Evolutionary conservation across 2,888 invertebrate species (phyloP).

Genomic region (Scrobipalpa atriplicella): DNA sequence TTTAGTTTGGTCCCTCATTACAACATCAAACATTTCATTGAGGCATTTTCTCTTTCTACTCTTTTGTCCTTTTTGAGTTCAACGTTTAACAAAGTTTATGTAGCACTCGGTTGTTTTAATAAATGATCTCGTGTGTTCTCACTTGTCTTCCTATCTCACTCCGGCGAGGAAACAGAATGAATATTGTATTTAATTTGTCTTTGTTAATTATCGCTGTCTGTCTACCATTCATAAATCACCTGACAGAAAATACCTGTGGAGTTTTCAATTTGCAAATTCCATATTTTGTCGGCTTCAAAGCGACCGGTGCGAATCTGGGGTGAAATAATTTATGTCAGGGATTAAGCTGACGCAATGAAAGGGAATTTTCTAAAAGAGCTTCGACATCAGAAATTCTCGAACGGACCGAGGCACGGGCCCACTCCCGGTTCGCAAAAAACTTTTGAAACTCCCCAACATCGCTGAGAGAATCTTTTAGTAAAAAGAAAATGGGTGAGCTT

Average conservation of each 20-base stretch:
- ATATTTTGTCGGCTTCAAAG: constrained; percentile 45
- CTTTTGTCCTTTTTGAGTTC: too few species aligned
- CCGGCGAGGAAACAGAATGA: too few species aligned
- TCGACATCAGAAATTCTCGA: constrained; percentile 44
- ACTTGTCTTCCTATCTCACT: too few species aligned
- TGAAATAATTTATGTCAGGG: constrained; percentile 53
- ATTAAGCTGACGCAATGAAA: constrained; percentile 52
- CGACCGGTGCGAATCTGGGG: constrained; percentile 40
- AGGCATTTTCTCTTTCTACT: too few species aligned
- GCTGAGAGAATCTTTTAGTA: constrained; percentile 1
- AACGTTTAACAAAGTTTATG: too few species aligned
- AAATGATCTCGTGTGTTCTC: too few species aligned
- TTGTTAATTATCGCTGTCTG: background rate
- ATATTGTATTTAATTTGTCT: background rate
- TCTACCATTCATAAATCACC: constrained; percentile 19
- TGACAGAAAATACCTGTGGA: constrained; percentile 26
- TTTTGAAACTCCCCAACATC: constrained; percentile 7
- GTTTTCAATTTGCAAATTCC: constrained; percentile 35
- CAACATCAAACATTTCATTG: too few species aligned
- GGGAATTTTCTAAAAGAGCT: constrained; percentile 47
- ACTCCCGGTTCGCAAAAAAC: constrained; percentile 5
- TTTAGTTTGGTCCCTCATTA: too few species aligned
- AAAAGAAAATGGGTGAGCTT: constrained; percentile 1
- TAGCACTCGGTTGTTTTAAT: too few species aligned
- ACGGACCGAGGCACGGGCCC: constrained; percentile 34